Evolutionary conservation across 2,888 invertebrate genomes (phyloP).

Genomic region (Ophion obscuratus): DNA sequence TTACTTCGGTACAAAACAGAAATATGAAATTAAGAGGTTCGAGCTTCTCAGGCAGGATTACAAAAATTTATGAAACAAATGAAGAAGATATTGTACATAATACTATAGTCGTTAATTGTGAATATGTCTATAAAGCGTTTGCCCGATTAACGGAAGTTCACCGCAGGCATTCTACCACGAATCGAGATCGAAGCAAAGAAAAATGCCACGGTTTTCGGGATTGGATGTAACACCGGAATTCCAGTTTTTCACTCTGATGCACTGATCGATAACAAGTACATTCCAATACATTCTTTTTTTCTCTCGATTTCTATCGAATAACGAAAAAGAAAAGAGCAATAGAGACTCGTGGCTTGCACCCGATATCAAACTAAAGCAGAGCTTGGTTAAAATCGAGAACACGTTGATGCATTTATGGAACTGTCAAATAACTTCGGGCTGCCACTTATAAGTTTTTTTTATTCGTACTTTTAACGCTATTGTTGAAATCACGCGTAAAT

Average conservation of each 20-base stretch:
- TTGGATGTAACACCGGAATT: conserved; percentile 46
- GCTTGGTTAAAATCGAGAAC: conserved; percentile 68
- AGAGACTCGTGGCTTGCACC: conserved; percentile 49
- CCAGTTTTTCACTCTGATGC: conserved; percentile 47
- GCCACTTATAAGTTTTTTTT: conserved; percentile 43
- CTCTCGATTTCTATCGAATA: conserved; percentile 45
- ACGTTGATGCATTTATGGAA: conserved; percentile 58
- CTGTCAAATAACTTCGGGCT: conserved; percentile 46
- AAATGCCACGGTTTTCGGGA: conserved; percentile 50
- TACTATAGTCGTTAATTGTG: conserved; percentile 76
- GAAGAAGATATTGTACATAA: conserved; percentile 75
- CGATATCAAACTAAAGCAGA: conserved; percentile 41
- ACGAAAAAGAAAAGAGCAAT: conserved; percentile 32
- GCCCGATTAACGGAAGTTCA: conserved; percentile 66
- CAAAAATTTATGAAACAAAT: conserved; percentile 46
- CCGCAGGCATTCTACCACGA: conserved; percentile 67
- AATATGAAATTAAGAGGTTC: conserved; percentile 14
- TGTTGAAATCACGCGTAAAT: conserved; percentile 8
- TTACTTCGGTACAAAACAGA: conserved; percentile 41
- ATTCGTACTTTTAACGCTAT: conserved; percentile 17
- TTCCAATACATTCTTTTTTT: conserved; percentile 69
- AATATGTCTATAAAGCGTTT: conserved; percentile 76
- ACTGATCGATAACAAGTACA: conserved; percentile 68
- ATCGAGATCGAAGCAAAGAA: conserved; percentile 36
- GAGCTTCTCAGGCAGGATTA: conserved; percentile 53